Conservation (phyloP, 2,113 vertebrate species). For the Hyla sarda region DNA sequence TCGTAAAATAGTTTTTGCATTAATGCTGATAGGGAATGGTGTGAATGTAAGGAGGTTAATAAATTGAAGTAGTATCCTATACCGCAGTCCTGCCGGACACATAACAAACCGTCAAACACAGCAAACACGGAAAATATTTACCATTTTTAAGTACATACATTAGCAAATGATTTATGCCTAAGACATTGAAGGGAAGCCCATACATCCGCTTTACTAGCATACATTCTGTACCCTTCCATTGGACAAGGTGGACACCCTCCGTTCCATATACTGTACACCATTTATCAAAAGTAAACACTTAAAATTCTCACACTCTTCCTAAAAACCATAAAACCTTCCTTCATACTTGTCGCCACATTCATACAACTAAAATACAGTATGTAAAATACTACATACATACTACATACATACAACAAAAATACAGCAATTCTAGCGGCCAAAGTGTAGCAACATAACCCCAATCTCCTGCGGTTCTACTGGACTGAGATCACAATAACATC, state of each 20-base stretch:
- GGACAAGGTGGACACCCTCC: neutral
- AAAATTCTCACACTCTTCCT: neutral
- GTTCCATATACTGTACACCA: neutral
- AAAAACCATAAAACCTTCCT: neutral
- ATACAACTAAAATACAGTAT: too few relatives aligned
- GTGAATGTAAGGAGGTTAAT: constrained; percentile 77
- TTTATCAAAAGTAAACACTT: neutral
- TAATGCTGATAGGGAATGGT: constrained; percentile 79
- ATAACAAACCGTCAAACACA: constrained; percentile 14
- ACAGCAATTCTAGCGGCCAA: too few relatives aligned
- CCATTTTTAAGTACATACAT: constrained; percentile 7
- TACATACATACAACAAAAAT: too few relatives aligned
- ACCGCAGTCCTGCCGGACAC: constrained; percentile 68
- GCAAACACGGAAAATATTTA: constrained; percentile 15
- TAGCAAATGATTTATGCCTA: neutral
- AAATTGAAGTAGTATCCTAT: constrained; percentile 72
- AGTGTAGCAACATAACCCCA: neutral
- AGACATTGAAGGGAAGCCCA: neutral
- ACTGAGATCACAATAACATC: neutral
- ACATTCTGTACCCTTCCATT: neutral
- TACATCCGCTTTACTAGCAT: neutral
- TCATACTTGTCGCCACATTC: neutral
- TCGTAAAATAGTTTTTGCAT: constrained; percentile 83
- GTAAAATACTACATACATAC: too few relatives aligned
- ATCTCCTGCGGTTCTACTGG: neutral